These are phyloP conservation scores for Liopterus haemorrhoidalis DNA, from an alignment of 2,888 invertebrate species.

Conservation along the genomic window DNA sequence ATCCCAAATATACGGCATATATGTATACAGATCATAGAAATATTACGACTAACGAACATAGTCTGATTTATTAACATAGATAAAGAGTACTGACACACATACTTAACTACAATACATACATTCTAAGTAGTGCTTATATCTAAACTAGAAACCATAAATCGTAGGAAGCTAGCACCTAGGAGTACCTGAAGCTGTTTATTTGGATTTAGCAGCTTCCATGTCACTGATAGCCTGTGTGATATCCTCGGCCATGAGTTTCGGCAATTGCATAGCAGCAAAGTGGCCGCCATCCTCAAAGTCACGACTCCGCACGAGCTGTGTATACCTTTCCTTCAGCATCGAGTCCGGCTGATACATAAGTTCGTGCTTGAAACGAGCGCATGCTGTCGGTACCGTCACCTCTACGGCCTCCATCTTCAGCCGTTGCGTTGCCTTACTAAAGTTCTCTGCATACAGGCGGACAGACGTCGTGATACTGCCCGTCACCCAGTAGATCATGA, in stretches of 20 bases:
- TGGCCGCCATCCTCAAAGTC: slow-evolving; percentile 71
- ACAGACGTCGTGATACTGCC: slow-evolving; percentile 64
- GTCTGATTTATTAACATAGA: no score
- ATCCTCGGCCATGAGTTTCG: slow-evolving; percentile 64
- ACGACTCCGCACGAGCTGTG: slow-evolving; percentile 62
- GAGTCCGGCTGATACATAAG: slow-evolving; percentile 54
- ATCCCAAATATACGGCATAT: no score
- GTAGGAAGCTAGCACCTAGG: no score
- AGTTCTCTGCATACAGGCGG: slow-evolving; percentile 63
- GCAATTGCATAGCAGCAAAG: slow-evolving; percentile 78
- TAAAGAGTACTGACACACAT: no score
- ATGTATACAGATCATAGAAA: no score
- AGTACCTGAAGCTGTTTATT: no score
- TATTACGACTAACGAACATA: no score
- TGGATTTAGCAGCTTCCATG: no score
- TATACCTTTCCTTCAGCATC: slow-evolving; percentile 54
- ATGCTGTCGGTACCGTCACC: slow-evolving; percentile 64
- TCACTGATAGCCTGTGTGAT: slow-evolving; percentile 56
- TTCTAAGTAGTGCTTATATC: no score
- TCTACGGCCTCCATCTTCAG: slow-evolving; percentile 33
- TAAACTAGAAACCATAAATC: no score
- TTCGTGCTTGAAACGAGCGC: slow-evolving; percentile 70
- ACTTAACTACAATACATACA: no score
- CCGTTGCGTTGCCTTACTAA: slow-evolving; percentile 36
- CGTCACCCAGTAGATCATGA: slow-evolving; percentile 73